Conservation (phyloP, 2,888 invertebrate genomes). For the Thumatha senex region DNA sequence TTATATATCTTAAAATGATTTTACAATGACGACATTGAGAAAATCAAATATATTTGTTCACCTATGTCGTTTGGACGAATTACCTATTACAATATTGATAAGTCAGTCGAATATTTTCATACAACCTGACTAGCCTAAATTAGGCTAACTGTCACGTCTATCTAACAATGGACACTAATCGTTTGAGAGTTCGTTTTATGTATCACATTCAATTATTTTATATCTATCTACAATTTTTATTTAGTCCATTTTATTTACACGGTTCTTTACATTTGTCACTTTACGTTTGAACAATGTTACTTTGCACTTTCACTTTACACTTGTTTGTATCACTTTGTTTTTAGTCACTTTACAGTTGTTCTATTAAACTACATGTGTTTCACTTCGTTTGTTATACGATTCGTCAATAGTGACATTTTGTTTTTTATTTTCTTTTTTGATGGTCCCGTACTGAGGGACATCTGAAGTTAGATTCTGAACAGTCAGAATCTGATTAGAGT, state of each 20-base stretch:
- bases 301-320: constrained; percentile 15
- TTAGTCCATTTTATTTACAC: constrained; percentile 68
- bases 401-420: constrained; percentile 80
- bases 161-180: constrained; percentile 51
- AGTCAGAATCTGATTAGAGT: constrained; percentile 83
- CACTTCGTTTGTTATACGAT: constrained; percentile 71
- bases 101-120: constrained; percentile 68
- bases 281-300: constrained; percentile 6
- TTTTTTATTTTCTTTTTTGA: constrained; percentile 77
- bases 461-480: constrained; percentile 81
- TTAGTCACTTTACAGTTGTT: constrained; percentile 1
- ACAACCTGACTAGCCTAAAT: constrained; percentile 54
- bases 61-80: constrained; percentile 65
- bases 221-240: constrained; percentile 71
- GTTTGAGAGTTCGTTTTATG: constrained; percentile 51
- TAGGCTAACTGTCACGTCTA: constrained; percentile 41
- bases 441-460: constrained; percentile 80
- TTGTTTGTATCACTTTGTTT: constrained; percentile 11
- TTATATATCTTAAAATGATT: constrained; percentile 43
- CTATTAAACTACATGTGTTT: constrained; percentile 70
- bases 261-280: constrained; percentile 24
- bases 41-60: constrained; percentile 41
- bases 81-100: constrained; percentile 58
- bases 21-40: constrained; percentile 50
- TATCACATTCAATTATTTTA: constrained; percentile 76